phyloP scores from a whole-genome alignment of 2,888 invertebrate species.

The Thymelicus lineola region DNA sequence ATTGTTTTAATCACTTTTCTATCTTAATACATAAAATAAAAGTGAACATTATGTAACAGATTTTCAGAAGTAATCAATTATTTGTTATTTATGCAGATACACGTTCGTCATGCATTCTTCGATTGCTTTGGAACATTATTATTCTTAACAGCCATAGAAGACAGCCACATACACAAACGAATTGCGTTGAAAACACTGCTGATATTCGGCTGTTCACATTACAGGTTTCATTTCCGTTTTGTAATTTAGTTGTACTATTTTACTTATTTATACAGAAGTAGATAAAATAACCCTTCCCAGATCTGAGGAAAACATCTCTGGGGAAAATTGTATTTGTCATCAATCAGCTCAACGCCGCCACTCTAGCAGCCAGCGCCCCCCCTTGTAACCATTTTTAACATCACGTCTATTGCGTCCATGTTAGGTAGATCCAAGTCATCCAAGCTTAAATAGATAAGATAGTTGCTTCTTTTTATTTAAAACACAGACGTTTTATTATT shows the following conservation, averaged over 20 bases:
- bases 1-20: not conserved
- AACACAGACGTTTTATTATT: conserved; percentile 33
- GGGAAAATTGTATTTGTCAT: no score
- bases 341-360: no score
- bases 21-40: no score
- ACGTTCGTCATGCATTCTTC: conserved; percentile 58
- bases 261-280: not conserved
- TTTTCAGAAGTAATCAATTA: not conserved
- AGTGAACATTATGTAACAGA: no score
- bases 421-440: no score
- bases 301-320: no score
- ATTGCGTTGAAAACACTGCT: conserved; percentile 64
- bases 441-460: no score
- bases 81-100: conserved; percentile 51
- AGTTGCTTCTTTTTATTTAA: not conserved
- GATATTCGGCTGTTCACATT: conserved; percentile 71
- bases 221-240: conserved; percentile 52
- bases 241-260: not conserved
- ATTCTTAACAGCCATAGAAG: conserved; percentile 61
- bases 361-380: no score
- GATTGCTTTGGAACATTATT: conserved; percentile 66
- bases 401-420: no score
- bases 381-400: no score
- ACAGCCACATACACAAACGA: conserved; percentile 59
- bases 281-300: not conserved